Percentiles rank a stretch among this genome's conserved stretches.
Evolutionary conservation across 2,888 invertebrate species (phyloP).

Genomic region (Helleia helle): DNA sequence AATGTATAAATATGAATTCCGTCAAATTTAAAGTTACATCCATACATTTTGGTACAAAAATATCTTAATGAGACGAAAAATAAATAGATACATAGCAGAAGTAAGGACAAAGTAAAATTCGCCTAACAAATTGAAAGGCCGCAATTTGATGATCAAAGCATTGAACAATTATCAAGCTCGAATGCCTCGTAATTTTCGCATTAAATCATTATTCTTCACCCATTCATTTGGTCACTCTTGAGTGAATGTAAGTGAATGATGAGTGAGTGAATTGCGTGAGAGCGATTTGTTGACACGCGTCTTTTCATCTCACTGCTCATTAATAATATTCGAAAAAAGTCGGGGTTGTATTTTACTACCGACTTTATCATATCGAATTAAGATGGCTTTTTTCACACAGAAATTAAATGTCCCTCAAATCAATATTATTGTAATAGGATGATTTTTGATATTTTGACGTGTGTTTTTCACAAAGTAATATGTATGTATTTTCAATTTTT

Average conservation of each 20-base stretch:
- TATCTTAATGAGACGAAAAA: not conserved
- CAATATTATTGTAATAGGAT: no score
- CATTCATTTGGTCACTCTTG: conserved; percentile 24
- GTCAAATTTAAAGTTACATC: no score
- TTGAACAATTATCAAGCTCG: conserved; percentile 19
- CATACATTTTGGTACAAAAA: no score
- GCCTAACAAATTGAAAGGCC: conserved; percentile 7
- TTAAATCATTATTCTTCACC: conserved; percentile 24
- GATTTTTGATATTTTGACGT: no score
- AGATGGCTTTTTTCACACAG: no score
- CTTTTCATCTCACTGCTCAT: conserved; percentile 22
- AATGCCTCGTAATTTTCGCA: conserved; percentile 26
- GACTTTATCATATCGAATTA: conserved; percentile 10
- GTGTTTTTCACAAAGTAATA: no score
- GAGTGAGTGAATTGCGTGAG: conserved; percentile 28
- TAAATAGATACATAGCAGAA: not conserved
- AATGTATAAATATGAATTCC: no score
- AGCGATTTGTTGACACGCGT: conserved; percentile 30
- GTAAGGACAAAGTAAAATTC: conserved; percentile 6
- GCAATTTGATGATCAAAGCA: conserved; percentile 18
- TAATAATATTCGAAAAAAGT: conserved; percentile 13
- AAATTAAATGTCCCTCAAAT: no score
- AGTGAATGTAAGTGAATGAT: no score
- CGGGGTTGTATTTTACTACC: no score
- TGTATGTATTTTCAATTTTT: no score